Evolutionary conservation across 2,797 vertebrate genomes (phyloP).

Genomic region (Antrozous pallidus): DNA sequence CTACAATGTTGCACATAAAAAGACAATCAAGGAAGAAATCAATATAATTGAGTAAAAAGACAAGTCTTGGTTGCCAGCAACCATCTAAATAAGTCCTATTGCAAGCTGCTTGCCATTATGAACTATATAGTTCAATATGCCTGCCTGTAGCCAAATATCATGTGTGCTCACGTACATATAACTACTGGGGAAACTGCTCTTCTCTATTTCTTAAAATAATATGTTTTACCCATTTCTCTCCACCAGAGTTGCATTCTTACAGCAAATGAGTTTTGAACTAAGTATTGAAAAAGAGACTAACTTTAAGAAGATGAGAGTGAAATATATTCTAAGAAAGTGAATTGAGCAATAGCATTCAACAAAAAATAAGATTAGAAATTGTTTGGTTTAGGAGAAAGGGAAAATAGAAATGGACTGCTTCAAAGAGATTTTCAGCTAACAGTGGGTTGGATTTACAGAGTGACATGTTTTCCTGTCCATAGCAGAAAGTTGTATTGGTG

Average conservation of each 20-base stretch:
- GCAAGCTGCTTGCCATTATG: neutral
- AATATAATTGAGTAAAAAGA: constrained; percentile 66
- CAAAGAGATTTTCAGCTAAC: neutral
- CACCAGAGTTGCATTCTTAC: neutral
- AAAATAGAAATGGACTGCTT: neutral
- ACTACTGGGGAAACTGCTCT: neutral
- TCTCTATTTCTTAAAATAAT: neutral
- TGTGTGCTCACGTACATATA: neutral
- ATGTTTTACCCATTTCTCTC: neutral
- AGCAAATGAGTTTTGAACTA: neutral
- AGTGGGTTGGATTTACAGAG: neutral
- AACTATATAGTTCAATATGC: neutral
- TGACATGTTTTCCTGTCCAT: neutral
- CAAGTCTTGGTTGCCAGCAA: constrained; percentile 9
- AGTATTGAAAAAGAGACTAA: neutral
- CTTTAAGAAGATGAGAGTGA: neutral
- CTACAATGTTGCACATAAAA: constrained; percentile 56
- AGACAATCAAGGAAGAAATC: constrained; percentile 56
- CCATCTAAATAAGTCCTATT: constrained; percentile 49
- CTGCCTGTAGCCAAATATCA: neutral
- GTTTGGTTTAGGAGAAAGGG: neutral
- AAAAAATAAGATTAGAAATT: neutral
- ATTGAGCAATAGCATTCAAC: neutral
- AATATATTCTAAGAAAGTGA: neutral
- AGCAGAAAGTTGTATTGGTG: neutral